Evolutionary conservation across 2,888 invertebrate genomes (phyloP), one percentile per base, ranked within the genome.

Genomic region (Phalangium opilio): DNA sequence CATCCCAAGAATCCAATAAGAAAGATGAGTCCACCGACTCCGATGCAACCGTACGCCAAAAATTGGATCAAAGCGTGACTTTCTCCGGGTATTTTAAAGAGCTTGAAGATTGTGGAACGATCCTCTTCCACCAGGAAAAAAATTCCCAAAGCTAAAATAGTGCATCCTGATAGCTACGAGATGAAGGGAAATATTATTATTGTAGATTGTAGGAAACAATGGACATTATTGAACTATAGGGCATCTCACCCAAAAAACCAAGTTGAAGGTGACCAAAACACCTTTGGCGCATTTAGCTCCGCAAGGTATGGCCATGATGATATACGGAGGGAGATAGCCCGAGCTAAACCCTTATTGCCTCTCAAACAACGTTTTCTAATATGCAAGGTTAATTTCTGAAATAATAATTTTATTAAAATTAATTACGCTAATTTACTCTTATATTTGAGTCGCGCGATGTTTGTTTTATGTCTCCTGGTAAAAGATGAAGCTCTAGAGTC

Each of bases 1-100:
- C 75, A 75, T 15, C 75, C 75, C 54, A 72, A 68, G 62, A 75
- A 70, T 32, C 73, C 73, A n/a, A 73, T 70, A 32, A 70, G 61
- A 51, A 74, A 64, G 36, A 73, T 67, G 49, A 70, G 66, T 32
- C 66, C 64, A 18, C 75, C 75, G 40, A 73, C 63, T 14, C 65
- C 71, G 38, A 75, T 67, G 45, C 73, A 63, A 48, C 67, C 66
- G 57, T 50, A 73, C 33, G 73, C 70, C 48, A 71, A 60, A 56
- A 67, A 62, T 57, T 68, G 65, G 47, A 72, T 63, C 45, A 70
- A 65, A 48, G 70, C 64, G 47, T 70, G 54, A 39, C 43, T 69
- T 34, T 65, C 59, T 12, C 62, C 59, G 51, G 69, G 66, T 14
- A 68, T 56, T 19, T 67, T 62, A 53, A 73, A 67, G 27, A 74